Evolutionary conservation across 2,888 invertebrate genomes (phyloP).

Genomic region (Andricus curvator): DNA sequence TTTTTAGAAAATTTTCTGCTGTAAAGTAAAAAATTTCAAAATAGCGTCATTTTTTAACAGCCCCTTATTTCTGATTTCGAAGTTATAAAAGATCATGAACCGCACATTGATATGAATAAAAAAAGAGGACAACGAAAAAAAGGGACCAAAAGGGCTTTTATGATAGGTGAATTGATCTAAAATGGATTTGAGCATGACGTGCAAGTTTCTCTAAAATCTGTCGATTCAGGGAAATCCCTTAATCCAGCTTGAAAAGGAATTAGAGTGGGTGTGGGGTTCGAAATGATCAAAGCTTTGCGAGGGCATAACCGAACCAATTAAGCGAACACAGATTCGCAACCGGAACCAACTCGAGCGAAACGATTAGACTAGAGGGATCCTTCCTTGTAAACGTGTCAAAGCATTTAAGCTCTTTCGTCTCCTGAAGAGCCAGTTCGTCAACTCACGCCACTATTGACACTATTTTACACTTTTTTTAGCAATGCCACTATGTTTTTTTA

Average conservation of each 20-base stretch:
- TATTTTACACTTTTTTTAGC: too few relatives aligned
- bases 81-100: too few relatives aligned
- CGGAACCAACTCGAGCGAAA: conserved; percentile 27
- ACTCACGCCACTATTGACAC: too few relatives aligned
- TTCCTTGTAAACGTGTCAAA: conserved; percentile 21
- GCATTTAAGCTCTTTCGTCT: conserved; percentile 16
- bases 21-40: too few relatives aligned
- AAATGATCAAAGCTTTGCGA: conserved; percentile 47
- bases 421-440: background rate
- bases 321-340: conserved; percentile 30
- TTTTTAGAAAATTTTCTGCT: too few relatives aligned
- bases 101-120: too few relatives aligned
- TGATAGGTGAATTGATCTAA: background rate
- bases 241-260: conserved; percentile 6
- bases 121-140: too few relatives aligned
- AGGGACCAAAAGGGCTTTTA: too few relatives aligned
- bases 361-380: conserved; percentile 1
- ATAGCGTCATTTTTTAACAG: too few relatives aligned
- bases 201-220: conserved; percentile 6
- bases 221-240: conserved; percentile 23
- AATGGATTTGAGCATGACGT: background rate
- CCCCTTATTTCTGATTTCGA: too few relatives aligned
- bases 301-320: conserved; percentile 47
- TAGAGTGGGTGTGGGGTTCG: background rate
- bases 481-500: too few relatives aligned